Conservation (phyloP, 2,888 invertebrate species). For the Volucella zonaria region DNA sequence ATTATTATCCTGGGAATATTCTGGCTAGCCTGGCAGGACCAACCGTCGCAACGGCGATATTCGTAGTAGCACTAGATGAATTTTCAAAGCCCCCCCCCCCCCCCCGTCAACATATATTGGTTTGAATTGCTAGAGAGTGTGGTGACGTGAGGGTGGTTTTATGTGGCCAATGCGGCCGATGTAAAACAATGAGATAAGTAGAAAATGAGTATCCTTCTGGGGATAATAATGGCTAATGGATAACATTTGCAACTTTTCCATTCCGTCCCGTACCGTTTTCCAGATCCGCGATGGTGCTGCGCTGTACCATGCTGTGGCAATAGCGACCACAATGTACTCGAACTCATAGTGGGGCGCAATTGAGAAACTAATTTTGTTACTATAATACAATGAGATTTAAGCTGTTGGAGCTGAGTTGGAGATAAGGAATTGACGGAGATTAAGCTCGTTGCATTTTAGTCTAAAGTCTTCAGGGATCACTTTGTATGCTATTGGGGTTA, state of each 20-base stretch:
- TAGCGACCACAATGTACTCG: not conserved
- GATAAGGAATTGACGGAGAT: constrained; percentile 59
- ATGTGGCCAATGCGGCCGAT: constrained; percentile 70
- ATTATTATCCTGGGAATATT: constrained; percentile 39
- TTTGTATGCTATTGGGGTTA: constrained; percentile 39
- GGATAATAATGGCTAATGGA: constrained; percentile 65
- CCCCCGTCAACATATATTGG: constrained; percentile 33
- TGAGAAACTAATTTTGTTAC: constrained; percentile 70
- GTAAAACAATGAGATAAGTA: constrained; percentile 74
- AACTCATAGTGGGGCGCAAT: constrained; percentile 36
- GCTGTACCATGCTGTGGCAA: too few relatives aligned
- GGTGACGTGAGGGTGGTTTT: constrained; percentile 56
- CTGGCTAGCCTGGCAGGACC: too few relatives aligned
- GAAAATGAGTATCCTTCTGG: constrained; percentile 72
- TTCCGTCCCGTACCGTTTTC: not conserved
- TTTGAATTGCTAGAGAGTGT: constrained; percentile 48
- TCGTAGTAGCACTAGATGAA: constrained; percentile 47
- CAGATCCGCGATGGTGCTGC: not conserved
- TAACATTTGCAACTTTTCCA: constrained; percentile 59
- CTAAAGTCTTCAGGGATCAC: constrained; percentile 45
- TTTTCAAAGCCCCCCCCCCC: constrained; percentile 56
- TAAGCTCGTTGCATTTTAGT: constrained; percentile 45
- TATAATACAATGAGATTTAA: constrained; percentile 49
- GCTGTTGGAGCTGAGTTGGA: constrained; percentile 49
- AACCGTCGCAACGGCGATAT: too few relatives aligned